Conservation (phyloP, 2,113 vertebrate genomes). For the Ploceus nigricollis region DNA sequence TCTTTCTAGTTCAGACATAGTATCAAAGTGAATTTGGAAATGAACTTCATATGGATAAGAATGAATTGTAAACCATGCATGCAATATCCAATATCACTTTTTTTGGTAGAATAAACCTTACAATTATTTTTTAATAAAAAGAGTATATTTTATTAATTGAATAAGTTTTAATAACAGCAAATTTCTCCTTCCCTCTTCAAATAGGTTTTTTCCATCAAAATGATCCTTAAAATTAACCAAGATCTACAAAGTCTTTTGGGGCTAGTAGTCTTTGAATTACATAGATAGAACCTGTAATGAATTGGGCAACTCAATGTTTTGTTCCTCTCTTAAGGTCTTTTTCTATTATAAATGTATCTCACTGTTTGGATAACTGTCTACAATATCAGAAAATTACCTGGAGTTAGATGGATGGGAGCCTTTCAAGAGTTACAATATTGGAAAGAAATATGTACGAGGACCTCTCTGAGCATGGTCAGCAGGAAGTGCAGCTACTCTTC, state of each 20-base stretch:
- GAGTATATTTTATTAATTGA: not conserved
- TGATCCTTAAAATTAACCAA: not conserved
- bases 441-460: not conserved
- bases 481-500: not conserved
- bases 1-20: conserved; percentile 20
- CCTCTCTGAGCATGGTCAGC: not conserved
- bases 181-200: not conserved
- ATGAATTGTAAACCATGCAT: not conserved
- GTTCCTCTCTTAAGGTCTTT: not conserved
- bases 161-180: not conserved
- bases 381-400: not conserved
- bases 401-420: not conserved
- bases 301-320: not conserved
- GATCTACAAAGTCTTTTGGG: not conserved
- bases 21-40: conserved; percentile 59
- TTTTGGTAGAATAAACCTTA: not conserved
- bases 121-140: conserved; percentile 42
- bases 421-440: not conserved
- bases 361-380: not conserved
- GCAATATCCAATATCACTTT: not conserved
- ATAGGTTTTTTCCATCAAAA: not conserved
- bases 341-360: not conserved
- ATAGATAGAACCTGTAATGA: not conserved
- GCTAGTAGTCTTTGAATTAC: not conserved
- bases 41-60: conserved; percentile 15